Evolutionary conservation across 2,888 invertebrate species (phyloP).

Genomic region (Nasonia oneida): DNA sequence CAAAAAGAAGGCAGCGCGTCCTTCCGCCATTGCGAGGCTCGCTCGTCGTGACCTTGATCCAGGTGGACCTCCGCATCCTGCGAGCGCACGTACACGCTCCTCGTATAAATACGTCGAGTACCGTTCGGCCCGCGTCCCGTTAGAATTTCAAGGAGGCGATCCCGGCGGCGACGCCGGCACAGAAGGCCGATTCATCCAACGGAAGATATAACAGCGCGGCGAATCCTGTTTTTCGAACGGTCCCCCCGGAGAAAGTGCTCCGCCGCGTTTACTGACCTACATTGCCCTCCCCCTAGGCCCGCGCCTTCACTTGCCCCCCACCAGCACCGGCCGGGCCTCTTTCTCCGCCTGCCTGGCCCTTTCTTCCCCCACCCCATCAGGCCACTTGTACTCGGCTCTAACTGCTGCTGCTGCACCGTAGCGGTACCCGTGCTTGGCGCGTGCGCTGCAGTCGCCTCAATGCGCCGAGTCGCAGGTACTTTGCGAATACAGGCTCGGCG

Average conservation of each 20-base stretch:
- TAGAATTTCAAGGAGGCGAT: slow-evolving; percentile 64
- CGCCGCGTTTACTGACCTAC: slow-evolving; percentile 77
- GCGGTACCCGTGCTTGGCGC: not conserved
- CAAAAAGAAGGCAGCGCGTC: slow-evolving; percentile 17
- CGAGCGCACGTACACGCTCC: not conserved
- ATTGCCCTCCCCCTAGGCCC: slow-evolving; percentile 71
- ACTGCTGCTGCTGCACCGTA: not conserved
- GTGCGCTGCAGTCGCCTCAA: too few relatives aligned
- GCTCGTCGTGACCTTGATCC: slow-evolving; percentile 59
- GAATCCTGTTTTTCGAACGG: slow-evolving; percentile 77
- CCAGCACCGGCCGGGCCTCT: slow-evolving; percentile 16
- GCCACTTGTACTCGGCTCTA: not conserved
- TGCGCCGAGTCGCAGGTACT: too few relatives aligned
- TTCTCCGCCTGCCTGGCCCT: slow-evolving; percentile 22
- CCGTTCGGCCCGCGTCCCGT: slow-evolving; percentile 72
- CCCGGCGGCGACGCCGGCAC: not conserved
- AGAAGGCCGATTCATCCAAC: slow-evolving; percentile 34
- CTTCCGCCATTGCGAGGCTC: slow-evolving; percentile 12
- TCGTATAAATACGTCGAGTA: slow-evolving; percentile 60
- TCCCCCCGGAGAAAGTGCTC: slow-evolving; percentile 76
- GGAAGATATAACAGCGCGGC: slow-evolving; percentile 33
- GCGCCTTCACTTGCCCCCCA: slow-evolving; percentile 58
- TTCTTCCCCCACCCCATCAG: slow-evolving; percentile 15
- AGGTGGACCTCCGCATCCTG: slow-evolving; percentile 19
- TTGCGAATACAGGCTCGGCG: too few relatives aligned